Conservation (phyloP, 2,888 invertebrate genomes). For the Lamellibrachia satsuma region DNA sequence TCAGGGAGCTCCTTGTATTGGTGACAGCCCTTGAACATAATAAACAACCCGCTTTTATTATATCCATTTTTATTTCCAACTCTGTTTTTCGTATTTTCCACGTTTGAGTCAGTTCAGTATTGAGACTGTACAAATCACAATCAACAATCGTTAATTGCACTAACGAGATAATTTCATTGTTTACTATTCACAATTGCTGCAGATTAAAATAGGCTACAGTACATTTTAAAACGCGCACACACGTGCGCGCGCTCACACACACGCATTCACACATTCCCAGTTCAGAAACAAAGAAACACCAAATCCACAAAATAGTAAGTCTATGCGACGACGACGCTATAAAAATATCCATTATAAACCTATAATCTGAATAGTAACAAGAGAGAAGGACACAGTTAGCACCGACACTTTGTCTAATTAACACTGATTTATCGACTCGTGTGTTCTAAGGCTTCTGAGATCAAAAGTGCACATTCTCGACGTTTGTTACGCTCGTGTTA, state of each 20-base stretch:
- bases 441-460: conserved; percentile 2
- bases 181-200: conserved; percentile 17
- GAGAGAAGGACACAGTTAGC: not conserved
- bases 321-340: not conserved
- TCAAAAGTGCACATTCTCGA: not conserved
- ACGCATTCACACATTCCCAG: not conserved
- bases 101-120: not conserved
- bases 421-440: not conserved
- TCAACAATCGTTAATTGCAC: not conserved
- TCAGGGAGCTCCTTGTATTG: too few relatives aligned
- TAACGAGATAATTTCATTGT: not conserved
- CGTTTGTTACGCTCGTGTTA: not conserved
- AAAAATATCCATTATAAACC: conserved; percentile 17
- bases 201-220: conserved; percentile 5
- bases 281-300: not conserved
- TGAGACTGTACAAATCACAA: not conserved
- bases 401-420: not conserved
- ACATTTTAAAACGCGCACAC: not conserved
- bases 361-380: not conserved
- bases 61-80: conserved; percentile 5
- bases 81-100: not conserved
- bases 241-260: not conserved
- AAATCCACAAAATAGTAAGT: not conserved
- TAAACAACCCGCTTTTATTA: conserved; percentile 7
- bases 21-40: not conserved